A percentile compares a stretch with the other conserved stretches of the same genome.
These are phyloP conservation scores for Dysidea cf. avara DNA, from an alignment of 37 sponge, comb jelly and placozoan genomes.

Conservation along the genomic window DNA sequence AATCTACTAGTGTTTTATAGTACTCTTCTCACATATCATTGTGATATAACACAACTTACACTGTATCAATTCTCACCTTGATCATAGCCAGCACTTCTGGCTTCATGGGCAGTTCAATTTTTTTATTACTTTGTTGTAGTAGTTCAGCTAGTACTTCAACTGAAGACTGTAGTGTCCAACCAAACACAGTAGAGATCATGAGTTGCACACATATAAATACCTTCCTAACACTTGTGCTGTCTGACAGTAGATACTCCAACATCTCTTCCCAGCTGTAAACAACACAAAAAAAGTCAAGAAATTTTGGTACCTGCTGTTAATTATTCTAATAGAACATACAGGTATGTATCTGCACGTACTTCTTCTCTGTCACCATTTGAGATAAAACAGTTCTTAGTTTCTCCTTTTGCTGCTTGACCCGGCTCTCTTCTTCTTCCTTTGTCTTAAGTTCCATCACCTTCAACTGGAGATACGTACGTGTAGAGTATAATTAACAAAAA, in stretches of 20 bases:
- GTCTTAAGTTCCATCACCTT: conserved; percentile 18
- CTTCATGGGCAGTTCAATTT: no score
- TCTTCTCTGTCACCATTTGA: neutral
- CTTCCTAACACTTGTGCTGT: conserved; percentile 24
- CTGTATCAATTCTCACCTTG: no score
- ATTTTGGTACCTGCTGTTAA: neutral
- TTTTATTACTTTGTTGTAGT: no score
- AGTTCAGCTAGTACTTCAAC: no score
- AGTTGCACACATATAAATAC: no score
- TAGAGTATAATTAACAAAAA: neutral
- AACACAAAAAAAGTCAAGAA: neutral
- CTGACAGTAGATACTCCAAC: conserved; percentile 27
- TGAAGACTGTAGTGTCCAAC: no score
- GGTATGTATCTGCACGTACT: neutral
- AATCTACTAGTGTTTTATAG: no score
- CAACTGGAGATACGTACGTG: neutral
- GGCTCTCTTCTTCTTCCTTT: conserved; percentile 12
- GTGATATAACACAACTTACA: no score
- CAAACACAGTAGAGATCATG: no score
- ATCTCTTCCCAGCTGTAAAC: conserved; percentile 26
- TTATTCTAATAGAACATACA: no score
- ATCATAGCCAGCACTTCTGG: no score
- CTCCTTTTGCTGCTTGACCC: neutral
- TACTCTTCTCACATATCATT: no score
- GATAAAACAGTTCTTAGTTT: neutral